phyloP scores from a whole-genome alignment of 2,113 vertebrate genomes.

The Potamarius usumacintae region DNA sequence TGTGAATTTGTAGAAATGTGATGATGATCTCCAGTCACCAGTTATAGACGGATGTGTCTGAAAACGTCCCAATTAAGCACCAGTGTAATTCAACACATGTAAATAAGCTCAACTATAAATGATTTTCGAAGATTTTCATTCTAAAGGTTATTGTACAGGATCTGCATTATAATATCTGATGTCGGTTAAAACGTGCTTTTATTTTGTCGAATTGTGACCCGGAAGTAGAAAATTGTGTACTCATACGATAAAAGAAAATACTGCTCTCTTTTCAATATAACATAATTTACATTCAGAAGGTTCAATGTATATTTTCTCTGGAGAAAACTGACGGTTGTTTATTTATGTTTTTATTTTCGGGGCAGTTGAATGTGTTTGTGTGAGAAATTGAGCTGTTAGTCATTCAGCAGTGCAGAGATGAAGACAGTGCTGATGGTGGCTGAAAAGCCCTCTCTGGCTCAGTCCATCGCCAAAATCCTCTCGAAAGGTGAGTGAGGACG shows the following conservation, averaged over 20 bases:
- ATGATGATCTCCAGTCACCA: neutral
- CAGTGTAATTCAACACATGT: neutral
- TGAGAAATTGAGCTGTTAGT: neutral
- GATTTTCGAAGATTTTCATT: neutral
- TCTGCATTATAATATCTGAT: neutral
- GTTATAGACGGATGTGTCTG: neutral
- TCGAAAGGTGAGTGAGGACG: constrained; percentile 81
- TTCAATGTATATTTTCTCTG: neutral
- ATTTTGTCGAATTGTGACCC: constrained; percentile 28
- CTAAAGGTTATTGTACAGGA: neutral
- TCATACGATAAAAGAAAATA: neutral
- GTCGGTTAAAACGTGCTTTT: constrained; percentile 17
- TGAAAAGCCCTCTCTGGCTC: constrained; percentile 94
- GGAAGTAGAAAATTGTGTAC: constrained; percentile 19
- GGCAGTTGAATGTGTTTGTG: neutral
- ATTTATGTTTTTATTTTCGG: neutral
- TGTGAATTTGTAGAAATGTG: neutral
- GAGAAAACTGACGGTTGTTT: too few relatives aligned
- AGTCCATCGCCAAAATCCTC: constrained; percentile 94
- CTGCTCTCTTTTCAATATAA: neutral
- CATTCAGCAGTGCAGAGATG: constrained; percentile 70
- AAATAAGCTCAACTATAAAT: neutral
- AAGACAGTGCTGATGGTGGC: constrained; percentile 93
- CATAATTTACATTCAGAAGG: neutral
- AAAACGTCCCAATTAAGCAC: neutral